Evolutionary conservation across 2,113 vertebrate genomes (phyloP).

Genomic region (Mesoclemmys tuberculata): DNA sequence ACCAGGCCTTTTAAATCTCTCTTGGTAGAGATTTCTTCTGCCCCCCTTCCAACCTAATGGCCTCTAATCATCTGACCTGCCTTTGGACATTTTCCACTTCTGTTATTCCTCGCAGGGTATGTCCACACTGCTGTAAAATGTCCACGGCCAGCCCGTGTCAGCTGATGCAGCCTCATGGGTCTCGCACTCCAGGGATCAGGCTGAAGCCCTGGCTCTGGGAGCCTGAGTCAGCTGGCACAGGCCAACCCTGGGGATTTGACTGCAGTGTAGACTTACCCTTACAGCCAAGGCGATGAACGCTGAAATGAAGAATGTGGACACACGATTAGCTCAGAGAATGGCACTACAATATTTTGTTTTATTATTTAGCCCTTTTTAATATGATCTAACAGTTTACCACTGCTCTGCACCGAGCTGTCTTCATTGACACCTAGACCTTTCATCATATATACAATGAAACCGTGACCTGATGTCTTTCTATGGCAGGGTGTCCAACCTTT

Average conservation of each 20-base stretch:
- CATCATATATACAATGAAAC: neutral
- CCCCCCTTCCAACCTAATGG: neutral
- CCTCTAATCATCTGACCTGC: neutral
- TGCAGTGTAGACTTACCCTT: neutral
- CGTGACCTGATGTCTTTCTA: neutral
- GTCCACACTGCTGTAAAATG: too few species aligned
- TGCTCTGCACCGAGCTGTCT: neutral
- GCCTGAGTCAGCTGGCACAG: neutral
- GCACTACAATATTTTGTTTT: neutral
- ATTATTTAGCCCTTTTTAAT: neutral
- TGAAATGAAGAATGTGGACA: neutral
- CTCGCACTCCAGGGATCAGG: too few species aligned
- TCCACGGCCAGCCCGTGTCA: neutral
- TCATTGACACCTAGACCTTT: rapidly evolving
- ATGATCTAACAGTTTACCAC: neutral
- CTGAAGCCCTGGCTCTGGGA: neutral
- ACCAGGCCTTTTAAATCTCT: neutral
- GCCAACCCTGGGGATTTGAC: neutral
- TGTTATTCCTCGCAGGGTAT: neutral
- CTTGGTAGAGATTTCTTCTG: neutral
- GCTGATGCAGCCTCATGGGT: neutral
- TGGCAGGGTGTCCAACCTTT: neutral
- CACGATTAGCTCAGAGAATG: neutral
- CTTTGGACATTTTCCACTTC: neutral
- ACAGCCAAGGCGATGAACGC: neutral